Conservation (phyloP, 1,140 invertebrate genomes). For the Ctenoplectra terminalis region DNA sequence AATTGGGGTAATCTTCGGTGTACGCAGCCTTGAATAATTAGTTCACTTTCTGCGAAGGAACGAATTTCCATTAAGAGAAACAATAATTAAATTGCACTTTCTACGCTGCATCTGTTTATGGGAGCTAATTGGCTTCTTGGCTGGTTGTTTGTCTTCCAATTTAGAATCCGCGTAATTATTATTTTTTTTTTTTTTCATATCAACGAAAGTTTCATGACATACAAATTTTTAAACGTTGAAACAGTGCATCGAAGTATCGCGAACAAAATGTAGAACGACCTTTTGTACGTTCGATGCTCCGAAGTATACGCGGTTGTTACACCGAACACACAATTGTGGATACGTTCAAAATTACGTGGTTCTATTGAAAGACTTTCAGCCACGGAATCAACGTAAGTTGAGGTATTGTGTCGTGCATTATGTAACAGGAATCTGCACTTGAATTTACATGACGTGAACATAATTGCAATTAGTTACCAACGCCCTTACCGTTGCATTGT, state of each 20-base stretch:
- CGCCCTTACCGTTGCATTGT: slow-evolving; percentile 19
- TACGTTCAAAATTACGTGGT: background rate
- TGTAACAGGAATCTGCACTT: slow-evolving; percentile 1
- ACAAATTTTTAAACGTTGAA: background rate
- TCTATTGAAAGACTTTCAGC: background rate
- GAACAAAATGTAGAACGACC: no score
- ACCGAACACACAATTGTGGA: background rate
- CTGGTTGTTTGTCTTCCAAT: background rate
- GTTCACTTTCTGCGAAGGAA: slow-evolving; percentile 3
- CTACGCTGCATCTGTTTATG: background rate
- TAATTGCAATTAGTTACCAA: slow-evolving; percentile 40
- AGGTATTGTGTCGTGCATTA: background rate
- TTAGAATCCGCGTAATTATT: background rate
- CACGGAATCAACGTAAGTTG: background rate
- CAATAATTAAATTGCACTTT: slow-evolving; percentile 20
- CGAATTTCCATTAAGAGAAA: slow-evolving; percentile 16
- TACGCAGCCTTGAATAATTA: background rate
- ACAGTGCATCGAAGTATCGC: background rate
- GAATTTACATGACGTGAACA: slow-evolving; percentile 17
- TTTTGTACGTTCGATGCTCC: no score
- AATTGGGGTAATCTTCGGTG: background rate
- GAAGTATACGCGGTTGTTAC: background rate
- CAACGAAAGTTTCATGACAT: background rate
- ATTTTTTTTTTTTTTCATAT: no score
- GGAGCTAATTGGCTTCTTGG: background rate